These are phyloP conservation scores for Emydoidea blandingii DNA, from an alignment of 2,797 vertebrate species.

Conservation along the genomic window DNA sequence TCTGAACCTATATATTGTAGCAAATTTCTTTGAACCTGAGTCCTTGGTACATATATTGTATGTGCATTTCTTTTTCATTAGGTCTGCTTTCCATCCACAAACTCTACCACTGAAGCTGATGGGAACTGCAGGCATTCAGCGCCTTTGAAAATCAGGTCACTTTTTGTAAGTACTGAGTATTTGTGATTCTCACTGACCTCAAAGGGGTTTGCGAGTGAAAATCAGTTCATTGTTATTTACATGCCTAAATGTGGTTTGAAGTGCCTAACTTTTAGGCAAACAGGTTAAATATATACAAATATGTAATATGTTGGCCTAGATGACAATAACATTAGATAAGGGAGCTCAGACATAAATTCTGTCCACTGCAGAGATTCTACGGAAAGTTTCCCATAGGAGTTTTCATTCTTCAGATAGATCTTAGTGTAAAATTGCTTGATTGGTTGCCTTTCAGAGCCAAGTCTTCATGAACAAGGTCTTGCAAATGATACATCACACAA, in stretches of 20 bases:
- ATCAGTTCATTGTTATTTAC: background rate
- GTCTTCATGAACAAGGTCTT: background rate
- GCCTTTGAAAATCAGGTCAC: background rate
- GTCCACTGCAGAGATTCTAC: background rate
- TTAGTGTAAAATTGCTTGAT: background rate
- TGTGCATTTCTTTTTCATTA: background rate
- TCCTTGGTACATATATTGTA: background rate
- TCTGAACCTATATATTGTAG: background rate
- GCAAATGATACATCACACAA: background rate
- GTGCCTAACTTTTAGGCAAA: background rate
- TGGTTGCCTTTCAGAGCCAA: background rate
- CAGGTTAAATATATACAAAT: background rate
- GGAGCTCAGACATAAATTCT: fast-evolving
- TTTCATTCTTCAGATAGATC: background rate
- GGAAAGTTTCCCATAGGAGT: background rate
- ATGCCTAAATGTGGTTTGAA: background rate
- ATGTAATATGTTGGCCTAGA: background rate
- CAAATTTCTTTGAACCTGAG: background rate
- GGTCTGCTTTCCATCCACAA: background rate
- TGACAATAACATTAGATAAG: background rate
- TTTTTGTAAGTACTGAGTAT: background rate
- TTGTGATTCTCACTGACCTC: background rate
- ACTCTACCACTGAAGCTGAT: background rate
- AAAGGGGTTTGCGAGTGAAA: background rate
- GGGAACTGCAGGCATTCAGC: background rate